These are phyloP conservation scores for Psettodes erumei DNA, from an alignment of 2,113 vertebrate species.

Conservation along the genomic window DNA sequence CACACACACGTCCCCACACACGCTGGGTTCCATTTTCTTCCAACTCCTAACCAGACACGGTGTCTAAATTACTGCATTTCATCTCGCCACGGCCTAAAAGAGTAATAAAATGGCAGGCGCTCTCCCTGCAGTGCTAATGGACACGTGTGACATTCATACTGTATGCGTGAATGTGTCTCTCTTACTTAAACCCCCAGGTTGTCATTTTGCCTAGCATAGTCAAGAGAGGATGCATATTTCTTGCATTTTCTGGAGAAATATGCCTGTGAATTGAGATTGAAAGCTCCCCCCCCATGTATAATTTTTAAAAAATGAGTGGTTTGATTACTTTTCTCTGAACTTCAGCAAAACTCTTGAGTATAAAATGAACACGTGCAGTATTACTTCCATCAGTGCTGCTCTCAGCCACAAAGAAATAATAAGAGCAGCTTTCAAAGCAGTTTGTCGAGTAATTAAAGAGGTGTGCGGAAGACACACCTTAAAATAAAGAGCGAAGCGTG, in stretches of 20 bases:
- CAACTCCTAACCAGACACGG: conserved; percentile 17
- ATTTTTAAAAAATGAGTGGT: conserved; percentile 7
- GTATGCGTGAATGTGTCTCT: conserved; percentile 45
- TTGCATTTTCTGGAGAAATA: conserved; percentile 17
- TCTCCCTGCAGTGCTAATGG: conserved; percentile 17
- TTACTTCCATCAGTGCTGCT: neutral
- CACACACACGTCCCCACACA: conserved; percentile 5
- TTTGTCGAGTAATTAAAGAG: conserved; percentile 42
- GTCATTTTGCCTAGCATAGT: conserved; percentile 5
- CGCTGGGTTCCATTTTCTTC: neutral
- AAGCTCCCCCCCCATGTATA: neutral
- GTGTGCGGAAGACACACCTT: conserved; percentile 10
- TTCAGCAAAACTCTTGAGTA: neutral
- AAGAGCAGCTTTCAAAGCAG: neutral
- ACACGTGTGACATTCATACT: conserved; percentile 49
- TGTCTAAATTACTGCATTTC: conserved; percentile 21
- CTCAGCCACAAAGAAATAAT: neutral
- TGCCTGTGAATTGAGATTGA: neutral
- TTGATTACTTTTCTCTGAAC: conserved; percentile 38
- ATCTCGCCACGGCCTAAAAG: conserved; percentile 17
- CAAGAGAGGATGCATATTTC: neutral
- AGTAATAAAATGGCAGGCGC: conserved; percentile 20
- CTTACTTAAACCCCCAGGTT: conserved; percentile 17
- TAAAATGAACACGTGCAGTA: neutral
- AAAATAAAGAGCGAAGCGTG: conserved; percentile 8